Percentiles rank a stretch among this genome's conserved stretches.
Evolutionary conservation across 2,888 invertebrate genomes (phyloP).

Genomic region (Meiosimyza platycephala): DNA sequence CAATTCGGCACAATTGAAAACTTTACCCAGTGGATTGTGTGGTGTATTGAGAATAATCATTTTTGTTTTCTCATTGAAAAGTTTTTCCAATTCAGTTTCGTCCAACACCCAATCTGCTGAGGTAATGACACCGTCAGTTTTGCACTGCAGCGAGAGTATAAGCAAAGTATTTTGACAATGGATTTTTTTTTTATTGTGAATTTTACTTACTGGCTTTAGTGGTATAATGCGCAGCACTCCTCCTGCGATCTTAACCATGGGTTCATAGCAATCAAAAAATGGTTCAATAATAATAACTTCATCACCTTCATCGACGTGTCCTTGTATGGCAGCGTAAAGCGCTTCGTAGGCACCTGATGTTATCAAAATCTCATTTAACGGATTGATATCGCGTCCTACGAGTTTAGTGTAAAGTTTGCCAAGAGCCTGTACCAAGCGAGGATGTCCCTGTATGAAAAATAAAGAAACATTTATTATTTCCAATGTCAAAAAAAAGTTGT

Average conservation of each 20-base stretch:
- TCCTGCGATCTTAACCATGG: conserved; percentile 90
- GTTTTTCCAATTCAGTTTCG: conserved; percentile 78
- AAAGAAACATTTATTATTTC: not conserved
- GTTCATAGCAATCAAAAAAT: conserved; percentile 97
- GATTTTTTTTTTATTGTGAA: conserved; percentile 3
- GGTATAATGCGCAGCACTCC: conserved; percentile 90
- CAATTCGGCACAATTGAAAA: conserved; percentile 74
- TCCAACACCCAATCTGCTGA: conserved; percentile 94
- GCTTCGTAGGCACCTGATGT: conserved; percentile 96
- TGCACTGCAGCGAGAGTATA: conserved; percentile 47
- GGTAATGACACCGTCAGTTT: conserved; percentile 64
- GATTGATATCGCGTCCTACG: conserved; percentile 81
- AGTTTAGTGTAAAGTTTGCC: conserved; percentile 86
- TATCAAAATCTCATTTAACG: conserved; percentile 86
- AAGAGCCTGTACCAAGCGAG: conserved; percentile 85
- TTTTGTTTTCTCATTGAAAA: conserved; percentile 92
- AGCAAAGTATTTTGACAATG: not conserved
- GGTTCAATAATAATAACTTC: conserved; percentile 98
- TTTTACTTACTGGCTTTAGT: conserved; percentile 78
- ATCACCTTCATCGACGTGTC: conserved; percentile 87
- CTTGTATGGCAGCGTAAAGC: conserved; percentile 84
- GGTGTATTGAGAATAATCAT: conserved; percentile 97
- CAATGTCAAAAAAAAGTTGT: too few relatives aligned
- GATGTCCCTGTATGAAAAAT: conserved; percentile 80
- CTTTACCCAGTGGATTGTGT: conserved; percentile 97